A percentile compares a stretch with the other conserved stretches of the same genome.
Evolutionary conservation across 2,888 invertebrate species (phyloP).

Genomic region (Tyria jacobaeae): DNA sequence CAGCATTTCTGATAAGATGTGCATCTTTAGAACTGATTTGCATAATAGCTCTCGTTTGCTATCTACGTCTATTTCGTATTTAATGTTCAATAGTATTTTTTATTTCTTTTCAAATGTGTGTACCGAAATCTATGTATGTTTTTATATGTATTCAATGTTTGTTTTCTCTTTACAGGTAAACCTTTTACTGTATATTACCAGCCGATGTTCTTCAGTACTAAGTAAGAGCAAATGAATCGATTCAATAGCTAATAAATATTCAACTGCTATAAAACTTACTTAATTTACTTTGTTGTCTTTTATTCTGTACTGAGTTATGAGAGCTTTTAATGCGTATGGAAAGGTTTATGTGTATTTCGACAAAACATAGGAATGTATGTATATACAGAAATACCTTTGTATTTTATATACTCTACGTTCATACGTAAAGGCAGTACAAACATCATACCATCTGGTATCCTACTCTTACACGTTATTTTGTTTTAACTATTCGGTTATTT

Average conservation of each 20-base stretch:
- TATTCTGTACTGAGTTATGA: conserved; percentile 26
- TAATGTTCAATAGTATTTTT: conserved; percentile 37
- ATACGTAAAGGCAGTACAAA: too few species aligned
- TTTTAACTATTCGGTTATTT: neutral
- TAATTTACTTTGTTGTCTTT: conserved; percentile 22
- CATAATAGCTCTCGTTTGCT: conserved; percentile 36
- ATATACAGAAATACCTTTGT: conserved; percentile 1
- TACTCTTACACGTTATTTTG: neutral
- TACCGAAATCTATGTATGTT: conserved; percentile 29
- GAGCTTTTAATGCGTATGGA: conserved; percentile 11
- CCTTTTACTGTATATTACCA: conserved; percentile 23
- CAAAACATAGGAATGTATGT: neutral
- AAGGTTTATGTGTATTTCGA: neutral
- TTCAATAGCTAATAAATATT: conserved; percentile 34
- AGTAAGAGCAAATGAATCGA: conserved; percentile 43
- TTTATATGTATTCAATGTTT: conserved; percentile 34
- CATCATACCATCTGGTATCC: too few species aligned
- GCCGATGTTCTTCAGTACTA: conserved; percentile 26
- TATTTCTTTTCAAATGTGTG: conserved; percentile 15
- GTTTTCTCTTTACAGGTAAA: conserved; percentile 66
- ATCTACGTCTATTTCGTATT: conserved; percentile 31
- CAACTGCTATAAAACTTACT: conserved; percentile 26
- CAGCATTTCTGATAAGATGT: conserved; percentile 27
- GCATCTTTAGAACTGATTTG: conserved; percentile 28
- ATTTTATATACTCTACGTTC: too few species aligned